Conservation (phyloP, 2,797 vertebrate genomes). For the Aulostomus chinensis region DNA sequence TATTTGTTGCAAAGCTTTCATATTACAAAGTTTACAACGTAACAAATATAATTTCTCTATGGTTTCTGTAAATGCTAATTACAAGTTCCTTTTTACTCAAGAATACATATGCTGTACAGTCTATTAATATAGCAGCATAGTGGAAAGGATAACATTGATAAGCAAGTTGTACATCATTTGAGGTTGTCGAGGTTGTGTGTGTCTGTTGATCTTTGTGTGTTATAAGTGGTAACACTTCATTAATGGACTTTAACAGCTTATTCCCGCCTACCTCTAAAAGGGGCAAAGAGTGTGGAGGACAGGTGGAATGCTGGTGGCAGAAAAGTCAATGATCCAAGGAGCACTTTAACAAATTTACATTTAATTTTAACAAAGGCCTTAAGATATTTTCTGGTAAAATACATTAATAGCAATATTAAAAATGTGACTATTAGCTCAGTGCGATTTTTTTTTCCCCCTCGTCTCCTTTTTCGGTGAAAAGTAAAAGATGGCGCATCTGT, state of each 20-base stretch:
- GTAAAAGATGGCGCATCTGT: constrained; percentile 80
- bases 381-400: constrained; percentile 84
- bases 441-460: constrained; percentile 62
- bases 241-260: constrained; percentile 54
- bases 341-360: constrained; percentile 85
- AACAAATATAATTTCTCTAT: no score
- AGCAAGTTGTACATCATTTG: neutral
- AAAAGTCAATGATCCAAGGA: constrained; percentile 78
- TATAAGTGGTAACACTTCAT: constrained; percentile 37
- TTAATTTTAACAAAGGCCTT: constrained; percentile 82
- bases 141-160: no score
- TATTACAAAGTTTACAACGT: no score
- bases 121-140: no score
- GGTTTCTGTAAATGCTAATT: no score
- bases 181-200: constrained; percentile 11
- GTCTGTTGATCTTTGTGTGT: constrained; percentile 18
- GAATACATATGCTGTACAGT: no score
- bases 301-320: constrained; percentile 60
- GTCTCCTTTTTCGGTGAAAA: constrained; percentile 74
- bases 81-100: no score
- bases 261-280: constrained; percentile 57
- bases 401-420: constrained; percentile 83
- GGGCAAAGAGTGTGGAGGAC: constrained; percentile 44
- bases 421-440: constrained; percentile 79
- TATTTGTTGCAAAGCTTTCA: no score